Percentiles rank a stretch among this genome's conserved stretches.
phyloP scores from a whole-genome alignment of 2,113 vertebrate species.

The Tyrannus savana region DNA sequence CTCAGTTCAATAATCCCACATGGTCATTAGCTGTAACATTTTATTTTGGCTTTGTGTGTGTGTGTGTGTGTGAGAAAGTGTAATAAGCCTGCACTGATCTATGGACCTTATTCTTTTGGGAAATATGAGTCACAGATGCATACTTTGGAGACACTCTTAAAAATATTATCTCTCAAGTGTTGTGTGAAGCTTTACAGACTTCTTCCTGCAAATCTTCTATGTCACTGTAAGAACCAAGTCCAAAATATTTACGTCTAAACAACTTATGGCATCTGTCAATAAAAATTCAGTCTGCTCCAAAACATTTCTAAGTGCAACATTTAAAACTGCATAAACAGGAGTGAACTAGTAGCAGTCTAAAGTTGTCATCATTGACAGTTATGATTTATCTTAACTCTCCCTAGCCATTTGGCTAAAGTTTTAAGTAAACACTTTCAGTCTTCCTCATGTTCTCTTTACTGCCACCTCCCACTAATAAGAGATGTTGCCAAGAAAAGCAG shows the following conservation, averaged over 20 bases:
- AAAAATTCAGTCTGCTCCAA: conserved; percentile 55
- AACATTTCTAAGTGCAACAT: conserved; percentile 66
- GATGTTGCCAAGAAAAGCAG: conserved; percentile 77
- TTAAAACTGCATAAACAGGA: conserved; percentile 74
- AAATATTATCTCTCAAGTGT: conserved; percentile 78
- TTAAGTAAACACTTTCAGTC: conserved; percentile 80
- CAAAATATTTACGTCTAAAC: conserved; percentile 69
- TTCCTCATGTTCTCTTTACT: conserved; percentile 76
- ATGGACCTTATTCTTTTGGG: conserved; percentile 70
- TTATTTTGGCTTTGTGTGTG: not conserved
- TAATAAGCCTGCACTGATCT: conserved; percentile 66
- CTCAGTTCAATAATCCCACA: conserved; percentile 18
- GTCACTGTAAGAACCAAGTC: conserved; percentile 52
- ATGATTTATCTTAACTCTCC: conserved; percentile 77
- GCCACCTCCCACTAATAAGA: conserved; percentile 77
- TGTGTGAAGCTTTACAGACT: conserved; percentile 76
- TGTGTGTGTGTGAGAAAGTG: conserved; percentile 52
- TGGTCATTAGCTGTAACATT: conserved; percentile 12
- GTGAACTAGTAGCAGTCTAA: conserved; percentile 79
- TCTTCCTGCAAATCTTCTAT: conserved; percentile 67
- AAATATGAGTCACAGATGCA: conserved; percentile 73
- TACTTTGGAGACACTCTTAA: conserved; percentile 67
- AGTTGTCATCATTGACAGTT: conserved; percentile 78
- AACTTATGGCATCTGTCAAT: conserved; percentile 71
- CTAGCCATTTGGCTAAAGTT: conserved; percentile 78